Evolutionary conservation across 2,888 invertebrate species (phyloP).

Genomic region (Panopea generosa): DNA sequence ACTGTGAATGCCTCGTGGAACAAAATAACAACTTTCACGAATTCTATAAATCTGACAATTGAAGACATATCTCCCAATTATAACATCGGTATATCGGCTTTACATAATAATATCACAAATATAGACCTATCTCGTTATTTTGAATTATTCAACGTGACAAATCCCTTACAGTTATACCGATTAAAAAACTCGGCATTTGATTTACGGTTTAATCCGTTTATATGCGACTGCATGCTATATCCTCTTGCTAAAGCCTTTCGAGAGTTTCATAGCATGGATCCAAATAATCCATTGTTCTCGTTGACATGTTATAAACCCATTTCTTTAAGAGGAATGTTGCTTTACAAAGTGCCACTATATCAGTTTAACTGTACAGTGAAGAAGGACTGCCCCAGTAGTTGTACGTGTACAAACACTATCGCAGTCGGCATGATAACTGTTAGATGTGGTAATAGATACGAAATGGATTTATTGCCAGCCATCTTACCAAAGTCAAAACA

Average conservation of each 20-base stretch:
- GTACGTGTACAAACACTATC: conserved; percentile 13
- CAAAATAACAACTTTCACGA: background rate
- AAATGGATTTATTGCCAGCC: background rate
- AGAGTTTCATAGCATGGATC: conserved; percentile 14
- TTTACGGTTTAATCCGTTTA: conserved; percentile 19
- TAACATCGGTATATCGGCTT: background rate
- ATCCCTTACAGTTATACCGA: background rate
- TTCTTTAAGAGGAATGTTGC: background rate
- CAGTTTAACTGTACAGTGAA: conserved; percentile 24
- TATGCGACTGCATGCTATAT: conserved; percentile 18
- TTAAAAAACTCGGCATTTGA: conserved; percentile 8
- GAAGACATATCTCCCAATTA: background rate
- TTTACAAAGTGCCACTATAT: background rate
- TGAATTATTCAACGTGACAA: conserved; percentile 11
- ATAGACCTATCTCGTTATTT: background rate
- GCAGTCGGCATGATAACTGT: conserved; percentile 2
- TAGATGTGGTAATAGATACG: conserved; percentile 4
- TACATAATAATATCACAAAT: conserved; percentile 19
- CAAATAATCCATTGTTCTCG: conserved; percentile 24
- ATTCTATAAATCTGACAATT: conserved; percentile 13
- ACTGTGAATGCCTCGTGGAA: conserved; percentile 7
- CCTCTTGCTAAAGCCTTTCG: background rate
- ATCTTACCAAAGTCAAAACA: background rate
- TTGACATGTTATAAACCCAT: conserved; percentile 7
- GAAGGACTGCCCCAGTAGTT: background rate